Conservation (phyloP, 92 coral and sea anemone species). For the Galaxea fascicularis region DNA sequence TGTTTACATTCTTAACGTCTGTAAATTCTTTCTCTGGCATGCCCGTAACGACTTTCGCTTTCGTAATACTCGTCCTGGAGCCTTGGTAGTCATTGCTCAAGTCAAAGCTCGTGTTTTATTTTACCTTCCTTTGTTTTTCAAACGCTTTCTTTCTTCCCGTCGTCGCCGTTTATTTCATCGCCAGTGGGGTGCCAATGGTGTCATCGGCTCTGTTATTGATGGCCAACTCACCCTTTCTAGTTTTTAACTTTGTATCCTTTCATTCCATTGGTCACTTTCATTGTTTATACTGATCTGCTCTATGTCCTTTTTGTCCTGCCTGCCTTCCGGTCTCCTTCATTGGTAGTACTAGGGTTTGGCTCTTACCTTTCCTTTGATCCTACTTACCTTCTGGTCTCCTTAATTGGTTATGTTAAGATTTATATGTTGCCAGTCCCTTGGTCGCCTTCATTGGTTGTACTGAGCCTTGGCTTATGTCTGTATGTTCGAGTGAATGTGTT, state of each 20-base stretch:
- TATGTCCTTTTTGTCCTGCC: not conserved
- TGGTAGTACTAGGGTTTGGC: too few relatives aligned
- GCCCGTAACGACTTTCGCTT: slow-evolving; percentile 26
- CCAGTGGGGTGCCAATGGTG: too few relatives aligned
- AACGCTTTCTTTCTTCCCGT: not conserved
- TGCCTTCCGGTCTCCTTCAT: not conserved
- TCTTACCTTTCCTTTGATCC: too few relatives aligned
- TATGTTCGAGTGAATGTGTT: too few relatives aligned
- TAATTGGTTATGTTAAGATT: too few relatives aligned
- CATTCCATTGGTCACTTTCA: not conserved
- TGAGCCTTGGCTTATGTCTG: not conserved
- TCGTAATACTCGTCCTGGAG: slow-evolving; percentile 12
- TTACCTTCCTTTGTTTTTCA: not conserved
- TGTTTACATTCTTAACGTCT: not conserved
- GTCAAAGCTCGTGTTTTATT: not conserved
- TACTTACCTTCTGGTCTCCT: not conserved
- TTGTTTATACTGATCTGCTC: not conserved
- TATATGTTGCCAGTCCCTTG: not conserved
- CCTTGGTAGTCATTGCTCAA: not conserved
- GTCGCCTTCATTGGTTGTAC: not conserved
- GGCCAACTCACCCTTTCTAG: not conserved
- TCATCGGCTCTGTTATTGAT: not conserved
- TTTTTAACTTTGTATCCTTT: too few relatives aligned
- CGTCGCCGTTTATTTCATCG: not conserved
- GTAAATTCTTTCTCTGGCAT: slow-evolving; percentile 12